A percentile compares a stretch with the other conserved stretches of the same genome.
These are phyloP conservation scores for Ephialtes manifestator DNA, from an alignment of 2,888 invertebrate species.

Conservation along the genomic window DNA sequence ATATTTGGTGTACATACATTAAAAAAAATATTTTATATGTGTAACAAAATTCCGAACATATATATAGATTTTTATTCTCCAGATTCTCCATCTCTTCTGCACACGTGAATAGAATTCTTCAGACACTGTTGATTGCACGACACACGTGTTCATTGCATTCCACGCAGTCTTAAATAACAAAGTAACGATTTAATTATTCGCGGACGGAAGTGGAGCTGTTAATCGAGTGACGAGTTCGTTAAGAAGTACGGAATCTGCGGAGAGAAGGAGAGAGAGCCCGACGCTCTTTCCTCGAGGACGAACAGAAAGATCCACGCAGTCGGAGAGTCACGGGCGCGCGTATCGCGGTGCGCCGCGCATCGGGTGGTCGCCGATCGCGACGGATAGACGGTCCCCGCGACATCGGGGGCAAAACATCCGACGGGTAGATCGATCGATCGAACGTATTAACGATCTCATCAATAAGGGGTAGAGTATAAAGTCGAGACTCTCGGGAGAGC, in stretches of 20 bases:
- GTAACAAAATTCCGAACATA: not conserved
- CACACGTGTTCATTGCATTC: slow-evolving; percentile 25
- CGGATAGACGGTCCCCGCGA: slow-evolving; percentile 81
- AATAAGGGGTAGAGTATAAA: slow-evolving; percentile 78
- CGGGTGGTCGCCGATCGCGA: slow-evolving; percentile 85
- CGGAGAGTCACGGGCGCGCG: slow-evolving; percentile 64
- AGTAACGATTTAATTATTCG: slow-evolving; percentile 48
- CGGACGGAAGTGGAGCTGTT: slow-evolving; percentile 44
- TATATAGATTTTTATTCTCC: not conserved
- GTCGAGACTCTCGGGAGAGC: slow-evolving; percentile 52
- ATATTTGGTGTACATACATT: no score
- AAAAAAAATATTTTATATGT: no score
- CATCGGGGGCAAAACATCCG: slow-evolving; percentile 77
- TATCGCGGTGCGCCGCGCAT: slow-evolving; percentile 78
- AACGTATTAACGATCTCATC: slow-evolving; percentile 85
- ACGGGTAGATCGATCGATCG: slow-evolving; percentile 76
- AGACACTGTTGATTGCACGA: slow-evolving; percentile 4
- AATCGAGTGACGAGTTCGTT: slow-evolving; percentile 65
- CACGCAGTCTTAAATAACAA: slow-evolving; percentile 19
- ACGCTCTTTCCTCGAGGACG: not conserved
- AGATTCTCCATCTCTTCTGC: not conserved
- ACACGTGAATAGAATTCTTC: not conserved
- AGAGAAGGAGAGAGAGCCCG: slow-evolving; percentile 25
- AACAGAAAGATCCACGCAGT: not conserved
- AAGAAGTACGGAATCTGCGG: slow-evolving; percentile 52